A percentile compares a stretch with the other conserved stretches of the same genome.
Conservation (phyloP, 2,888 invertebrate genomes). For the Sarcophaga subvicina region DNA sequence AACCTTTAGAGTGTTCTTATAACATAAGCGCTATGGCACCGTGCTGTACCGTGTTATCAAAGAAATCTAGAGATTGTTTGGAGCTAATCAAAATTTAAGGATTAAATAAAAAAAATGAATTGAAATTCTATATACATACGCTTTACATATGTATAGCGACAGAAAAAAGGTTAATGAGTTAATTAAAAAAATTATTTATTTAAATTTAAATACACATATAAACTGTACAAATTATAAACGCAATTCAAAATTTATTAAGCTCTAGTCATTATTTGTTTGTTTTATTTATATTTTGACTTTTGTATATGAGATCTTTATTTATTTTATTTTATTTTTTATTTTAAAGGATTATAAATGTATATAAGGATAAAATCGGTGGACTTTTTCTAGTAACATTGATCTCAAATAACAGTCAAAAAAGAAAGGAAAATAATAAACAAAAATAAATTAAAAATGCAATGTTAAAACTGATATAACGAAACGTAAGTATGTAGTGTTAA, state of each 20-base stretch:
- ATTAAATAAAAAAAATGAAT: no score
- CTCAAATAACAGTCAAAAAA: conserved; percentile 51
- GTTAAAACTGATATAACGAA: no score
- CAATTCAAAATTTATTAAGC: conserved; percentile 6
- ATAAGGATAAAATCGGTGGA: conserved; percentile 66
- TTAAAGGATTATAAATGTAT: conserved; percentile 59
- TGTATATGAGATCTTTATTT: conserved; percentile 54
- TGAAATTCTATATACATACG: no score
- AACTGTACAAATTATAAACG: background rate
- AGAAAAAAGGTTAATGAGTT: background rate
- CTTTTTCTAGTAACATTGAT: conserved; percentile 62
- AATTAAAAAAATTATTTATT: no score
- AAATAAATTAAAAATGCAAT: background rate
- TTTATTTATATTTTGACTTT: conserved; percentile 20
- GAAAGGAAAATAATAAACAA: background rate
- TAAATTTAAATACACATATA: no score
- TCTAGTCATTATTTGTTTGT: background rate
- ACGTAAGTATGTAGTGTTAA: no score
- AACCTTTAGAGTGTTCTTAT: no score
- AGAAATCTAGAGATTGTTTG: no score
- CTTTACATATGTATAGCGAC: no score
- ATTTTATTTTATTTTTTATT: conserved; percentile 5
- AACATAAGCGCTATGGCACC: no score
- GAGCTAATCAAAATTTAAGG: no score
- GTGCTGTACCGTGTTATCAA: no score